Evolutionary conservation across 2,888 invertebrate genomes (phyloP).

Genomic region (Tinea trinotella): DNA sequence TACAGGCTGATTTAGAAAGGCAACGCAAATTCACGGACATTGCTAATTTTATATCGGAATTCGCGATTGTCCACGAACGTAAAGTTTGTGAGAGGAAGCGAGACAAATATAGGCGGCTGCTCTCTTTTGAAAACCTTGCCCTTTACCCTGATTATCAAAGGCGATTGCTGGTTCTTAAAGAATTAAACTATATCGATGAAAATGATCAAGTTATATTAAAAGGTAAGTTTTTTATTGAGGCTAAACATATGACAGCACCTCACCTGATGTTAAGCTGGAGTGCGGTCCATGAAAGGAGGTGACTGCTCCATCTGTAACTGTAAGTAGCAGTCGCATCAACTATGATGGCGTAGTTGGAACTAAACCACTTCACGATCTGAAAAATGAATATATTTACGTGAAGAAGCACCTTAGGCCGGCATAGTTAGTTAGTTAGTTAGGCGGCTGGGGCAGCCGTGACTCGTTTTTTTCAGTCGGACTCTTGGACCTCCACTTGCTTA

Average conservation of each 20-base stretch:
- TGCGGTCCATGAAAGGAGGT: no score
- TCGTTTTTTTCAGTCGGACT: no score
- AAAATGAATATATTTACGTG: background rate
- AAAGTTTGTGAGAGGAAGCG: constrained; percentile 79
- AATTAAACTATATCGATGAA: constrained; percentile 77
- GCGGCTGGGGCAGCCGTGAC: no score
- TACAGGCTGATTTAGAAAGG: constrained; percentile 55
- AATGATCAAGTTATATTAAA: constrained; percentile 61
- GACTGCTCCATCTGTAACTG: no score
- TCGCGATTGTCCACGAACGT: constrained; percentile 81
- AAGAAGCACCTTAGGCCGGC: no score
- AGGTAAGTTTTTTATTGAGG: constrained; percentile 37
- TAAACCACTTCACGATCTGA: background rate
- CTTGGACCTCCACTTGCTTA: no score
- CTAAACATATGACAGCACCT: no score
- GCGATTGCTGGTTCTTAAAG: constrained; percentile 81
- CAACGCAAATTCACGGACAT: constrained; percentile 78
- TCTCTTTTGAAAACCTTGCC: constrained; percentile 88
- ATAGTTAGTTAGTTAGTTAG: background rate
- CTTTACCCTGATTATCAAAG: constrained; percentile 93
- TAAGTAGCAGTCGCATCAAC: no score
- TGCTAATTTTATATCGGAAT: constrained; percentile 85
- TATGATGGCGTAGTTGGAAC: no score
- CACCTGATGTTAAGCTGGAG: no score
- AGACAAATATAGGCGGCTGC: constrained; percentile 77